These are phyloP conservation scores for Phataginus tricuspis DNA, from an alignment of 2,797 vertebrate species.

Conservation along the genomic window DNA sequence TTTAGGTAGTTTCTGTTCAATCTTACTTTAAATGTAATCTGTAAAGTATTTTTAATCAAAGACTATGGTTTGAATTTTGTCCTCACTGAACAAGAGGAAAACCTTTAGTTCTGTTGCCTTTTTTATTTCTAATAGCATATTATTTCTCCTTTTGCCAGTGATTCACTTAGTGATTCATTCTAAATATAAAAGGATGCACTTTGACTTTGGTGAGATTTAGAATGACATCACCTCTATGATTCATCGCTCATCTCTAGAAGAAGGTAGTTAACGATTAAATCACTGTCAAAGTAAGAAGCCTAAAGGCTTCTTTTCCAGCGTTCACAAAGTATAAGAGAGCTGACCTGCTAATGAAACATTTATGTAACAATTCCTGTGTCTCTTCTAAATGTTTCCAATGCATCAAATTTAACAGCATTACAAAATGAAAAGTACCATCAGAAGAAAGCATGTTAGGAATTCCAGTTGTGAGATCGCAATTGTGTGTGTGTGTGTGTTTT, in stretches of 20 bases:
- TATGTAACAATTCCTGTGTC: constrained; percentile 39
- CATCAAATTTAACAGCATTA: neutral
- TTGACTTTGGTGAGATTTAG: constrained; percentile 49
- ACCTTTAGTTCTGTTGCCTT: neutral
- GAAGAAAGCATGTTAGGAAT: neutral
- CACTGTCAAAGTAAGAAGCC: constrained; percentile 56
- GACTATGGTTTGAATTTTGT: constrained; percentile 20
- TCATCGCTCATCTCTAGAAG: constrained; percentile 51
- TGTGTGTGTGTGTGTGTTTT: neutral
- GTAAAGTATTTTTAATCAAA: neutral
- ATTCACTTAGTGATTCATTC: constrained; percentile 61
- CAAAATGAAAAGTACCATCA: neutral
- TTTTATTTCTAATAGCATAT: constrained; percentile 9
- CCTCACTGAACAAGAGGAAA: neutral
- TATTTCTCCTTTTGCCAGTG: constrained; percentile 30
- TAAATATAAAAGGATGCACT: constrained; percentile 67
- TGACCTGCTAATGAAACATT: constrained; percentile 65
- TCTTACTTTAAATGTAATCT: neutral
- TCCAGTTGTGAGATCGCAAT: neutral
- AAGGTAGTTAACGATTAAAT: constrained; percentile 64
- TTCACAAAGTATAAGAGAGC: constrained; percentile 56
- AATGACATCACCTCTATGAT: constrained; percentile 58
- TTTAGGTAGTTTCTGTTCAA: neutral
- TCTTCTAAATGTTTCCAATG: constrained; percentile 31
- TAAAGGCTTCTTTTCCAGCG: constrained; percentile 40